Percentiles rank a stretch among this genome's conserved stretches.
phyloP scores from a whole-genome alignment of 53 echinoderm and acorn worm species.

The Crossaster papposus region DNA sequence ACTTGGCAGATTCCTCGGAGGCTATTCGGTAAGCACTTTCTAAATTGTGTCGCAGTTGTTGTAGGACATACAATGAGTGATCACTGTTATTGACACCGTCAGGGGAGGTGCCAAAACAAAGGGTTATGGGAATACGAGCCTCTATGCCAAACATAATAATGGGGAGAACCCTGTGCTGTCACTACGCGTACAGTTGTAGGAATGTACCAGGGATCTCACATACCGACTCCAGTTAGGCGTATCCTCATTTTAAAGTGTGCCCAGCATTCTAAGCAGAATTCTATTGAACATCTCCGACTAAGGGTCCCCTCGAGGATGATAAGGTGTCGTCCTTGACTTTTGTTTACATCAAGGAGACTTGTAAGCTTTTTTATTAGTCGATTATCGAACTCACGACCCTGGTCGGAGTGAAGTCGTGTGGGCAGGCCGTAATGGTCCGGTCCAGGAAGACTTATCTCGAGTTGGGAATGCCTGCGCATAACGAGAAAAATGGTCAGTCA shows the following conservation, averaged over 20 bases:
- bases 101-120: slow-evolving; percentile 33
- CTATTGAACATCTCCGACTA: slow-evolving; percentile 31
- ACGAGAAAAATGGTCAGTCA: slow-evolving; percentile 55
- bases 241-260: slow-evolving; percentile 1
- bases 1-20: slow-evolving; percentile 30
- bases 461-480: slow-evolving; percentile 58
- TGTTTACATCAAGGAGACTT: slow-evolving; percentile 3
- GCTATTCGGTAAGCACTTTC: slow-evolving; percentile 28
- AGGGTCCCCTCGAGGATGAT: slow-evolving; percentile 18
- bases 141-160: too few relatives aligned
- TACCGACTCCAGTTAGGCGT: background rate
- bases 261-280: background rate
- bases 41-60: slow-evolving; percentile 24
- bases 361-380: slow-evolving; percentile 42
- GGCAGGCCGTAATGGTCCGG: slow-evolving; percentile 59
- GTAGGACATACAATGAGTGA: slow-evolving; percentile 42
- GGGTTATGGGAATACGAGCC: slow-evolving; percentile 36
- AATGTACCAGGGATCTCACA: slow-evolving; percentile 56
- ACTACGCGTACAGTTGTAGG: slow-evolving; percentile 54
- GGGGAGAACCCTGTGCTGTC: slow-evolving; percentile 63
- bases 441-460: slow-evolving; percentile 47
- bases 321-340: slow-evolving; percentile 19
- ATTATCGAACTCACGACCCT: slow-evolving; percentile 45
- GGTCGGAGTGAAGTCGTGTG: slow-evolving; percentile 43
- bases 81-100: background rate